phyloP scores from a whole-genome alignment of 2,113 vertebrate genomes.

The Paramormyrops kingsleyae region DNA sequence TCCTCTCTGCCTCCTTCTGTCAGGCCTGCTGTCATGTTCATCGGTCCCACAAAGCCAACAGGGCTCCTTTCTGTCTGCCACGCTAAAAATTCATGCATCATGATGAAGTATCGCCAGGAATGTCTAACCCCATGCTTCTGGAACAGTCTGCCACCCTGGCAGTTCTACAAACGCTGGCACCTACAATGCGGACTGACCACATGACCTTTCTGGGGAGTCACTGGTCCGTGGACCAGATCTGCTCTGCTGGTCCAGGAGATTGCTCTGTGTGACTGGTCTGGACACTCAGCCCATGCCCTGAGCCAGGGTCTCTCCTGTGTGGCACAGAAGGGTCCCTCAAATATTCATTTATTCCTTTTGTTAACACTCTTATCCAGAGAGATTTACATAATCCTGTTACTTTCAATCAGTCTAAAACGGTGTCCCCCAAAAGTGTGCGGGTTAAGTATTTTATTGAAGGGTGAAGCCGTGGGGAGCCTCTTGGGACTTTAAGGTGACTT shows the following conservation, averaged over 20 bases:
- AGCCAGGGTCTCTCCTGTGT: not conserved
- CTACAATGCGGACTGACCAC: not conserved
- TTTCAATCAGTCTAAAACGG: not conserved
- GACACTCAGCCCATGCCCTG: not conserved
- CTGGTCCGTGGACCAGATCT: not conserved
- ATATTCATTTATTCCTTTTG: slow-evolving; percentile 1
- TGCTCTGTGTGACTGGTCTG: not conserved
- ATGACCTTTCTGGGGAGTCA: not conserved
- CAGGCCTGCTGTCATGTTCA: not conserved
- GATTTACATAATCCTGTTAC: not conserved
- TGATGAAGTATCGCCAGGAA: not conserved
- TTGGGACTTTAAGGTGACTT: not conserved
- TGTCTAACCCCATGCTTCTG: not conserved
- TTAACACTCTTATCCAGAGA: not conserved
- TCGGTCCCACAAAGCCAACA: not conserved
- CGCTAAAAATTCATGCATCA: not conserved
- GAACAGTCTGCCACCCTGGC: not conserved
- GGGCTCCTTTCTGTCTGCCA: not conserved
- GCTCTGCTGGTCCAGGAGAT: not conserved
- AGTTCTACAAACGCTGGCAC: not conserved
- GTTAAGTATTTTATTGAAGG: not conserved
- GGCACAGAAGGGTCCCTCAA: not conserved
- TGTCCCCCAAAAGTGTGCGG: not conserved
- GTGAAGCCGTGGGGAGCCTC: not conserved
- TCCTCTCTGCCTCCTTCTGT: not conserved